Evolutionary conservation across 2,888 invertebrate species (phyloP), one percentile per base, ranked within the genome.

Genomic region (Netelia melanura): DNA sequence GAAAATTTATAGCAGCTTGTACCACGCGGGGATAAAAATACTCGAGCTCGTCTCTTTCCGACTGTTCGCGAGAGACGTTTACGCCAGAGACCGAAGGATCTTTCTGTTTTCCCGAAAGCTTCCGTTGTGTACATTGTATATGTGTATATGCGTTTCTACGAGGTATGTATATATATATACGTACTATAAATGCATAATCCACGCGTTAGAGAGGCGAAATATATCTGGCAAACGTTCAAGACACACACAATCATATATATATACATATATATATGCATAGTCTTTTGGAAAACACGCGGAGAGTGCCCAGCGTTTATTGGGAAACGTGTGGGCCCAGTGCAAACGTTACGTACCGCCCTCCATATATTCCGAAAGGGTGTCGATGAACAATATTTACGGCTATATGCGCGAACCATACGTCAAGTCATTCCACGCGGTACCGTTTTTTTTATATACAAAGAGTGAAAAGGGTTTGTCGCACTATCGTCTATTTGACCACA

Each of bases 141-240:
- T 6, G 6, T 5, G 6, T 38, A 38, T 64, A 3, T 6, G 38
- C 38, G 38, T 38, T 5, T 38, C 1, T 38, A 38, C 38, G 38
- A 38, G 38, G 8, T 38, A 67, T 56, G 3, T 76, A 23, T 23
- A 58, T 58, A 58, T 17, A 58, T 58, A n/a, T 23, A 58, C 3
- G 3, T 8, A 48, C 21, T 17, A 21, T 62, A 62, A 71, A 76
- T 65, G 71, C 80, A 76, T 80, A 84, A 84, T 76, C 71, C 65
- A 44, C 54, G 52, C 58, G 74, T 68, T 68, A 83, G 58, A 71
- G 43, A 25, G 43, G 43, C 61, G 44, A 72, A 65, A 80, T 71
- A 84, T 84, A 84, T 80, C 76, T 80, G 80, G 75, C 84, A 76
- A 76, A 76, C 80, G 76, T 80, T 80, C 71, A 72, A 79, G 70